Percentiles rank a stretch among this genome's conserved stretches.
These are phyloP conservation scores for Resseliella maxima DNA, from an alignment of 2,888 invertebrate species.

Conservation along the genomic window DNA sequence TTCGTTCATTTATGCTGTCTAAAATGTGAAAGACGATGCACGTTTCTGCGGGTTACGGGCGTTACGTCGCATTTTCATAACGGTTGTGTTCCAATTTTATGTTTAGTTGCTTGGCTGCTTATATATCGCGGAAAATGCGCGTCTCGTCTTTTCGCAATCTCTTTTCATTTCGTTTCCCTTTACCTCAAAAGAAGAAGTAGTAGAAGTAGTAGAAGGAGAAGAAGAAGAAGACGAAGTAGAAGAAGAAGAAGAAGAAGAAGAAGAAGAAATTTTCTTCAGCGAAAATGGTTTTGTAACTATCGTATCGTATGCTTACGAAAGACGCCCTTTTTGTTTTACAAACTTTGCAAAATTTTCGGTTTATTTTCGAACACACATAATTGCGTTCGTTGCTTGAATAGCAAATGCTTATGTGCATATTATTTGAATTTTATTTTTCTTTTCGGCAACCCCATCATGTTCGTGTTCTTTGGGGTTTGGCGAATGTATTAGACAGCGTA, in stretches of 20 bases:
- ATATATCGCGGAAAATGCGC: neutral
- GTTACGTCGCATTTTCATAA: conserved; percentile 4
- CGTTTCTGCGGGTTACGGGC: too few species aligned
- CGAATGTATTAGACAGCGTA: neutral
- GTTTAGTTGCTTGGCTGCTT: neutral
- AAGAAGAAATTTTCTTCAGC: neutral
- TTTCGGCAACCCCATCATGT: too few species aligned
- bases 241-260: neutral
- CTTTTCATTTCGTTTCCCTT: too few species aligned
- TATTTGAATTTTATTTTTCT: too few species aligned
- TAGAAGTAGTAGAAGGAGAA: neutral
- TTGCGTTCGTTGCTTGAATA: conserved; percentile 43
- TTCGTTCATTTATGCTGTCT: too few species aligned
- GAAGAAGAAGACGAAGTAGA: too few species aligned
- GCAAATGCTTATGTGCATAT: neutral
- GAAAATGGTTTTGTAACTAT: conserved; percentile 35
- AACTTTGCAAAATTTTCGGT: conserved; percentile 46
- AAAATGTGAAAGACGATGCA: too few species aligned
- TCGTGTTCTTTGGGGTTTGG: neutral
- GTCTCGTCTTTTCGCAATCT: too few species aligned
- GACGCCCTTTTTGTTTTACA: conserved; percentile 43
- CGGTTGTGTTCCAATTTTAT: neutral
- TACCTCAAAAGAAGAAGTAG: too few species aligned
- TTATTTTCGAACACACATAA: conserved; percentile 46
- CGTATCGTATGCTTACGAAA: conserved; percentile 28